Evolutionary conservation across 2,888 invertebrate genomes (phyloP).

Genomic region (Rotaria sp.): DNA sequence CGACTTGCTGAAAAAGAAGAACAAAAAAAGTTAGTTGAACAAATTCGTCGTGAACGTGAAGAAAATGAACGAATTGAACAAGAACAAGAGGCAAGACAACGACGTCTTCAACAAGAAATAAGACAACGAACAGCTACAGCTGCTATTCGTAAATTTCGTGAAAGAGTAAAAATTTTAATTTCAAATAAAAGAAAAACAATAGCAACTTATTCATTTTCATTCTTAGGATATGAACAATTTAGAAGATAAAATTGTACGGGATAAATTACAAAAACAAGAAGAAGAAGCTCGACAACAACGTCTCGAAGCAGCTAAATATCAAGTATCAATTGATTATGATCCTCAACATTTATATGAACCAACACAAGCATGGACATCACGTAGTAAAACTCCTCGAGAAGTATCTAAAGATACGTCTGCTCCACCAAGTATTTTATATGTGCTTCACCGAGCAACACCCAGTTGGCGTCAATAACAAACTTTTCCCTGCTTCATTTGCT

Average conservation of each 20-base stretch:
- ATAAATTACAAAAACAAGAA: conserved; percentile 27
- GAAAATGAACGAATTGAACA: conserved; percentile 46
- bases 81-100: conserved; percentile 33
- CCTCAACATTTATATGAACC: conserved; percentile 49
- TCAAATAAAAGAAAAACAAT: no score
- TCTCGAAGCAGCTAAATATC: conserved; percentile 35
- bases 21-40: conserved; percentile 46
- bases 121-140: conserved; percentile 45
- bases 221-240: conserved; percentile 33
- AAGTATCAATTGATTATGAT: conserved; percentile 48
- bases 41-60: conserved; percentile 44
- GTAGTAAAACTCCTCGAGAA: conserved; percentile 47
- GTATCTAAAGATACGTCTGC: conserved; percentile 44
- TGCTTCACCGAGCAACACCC: conserved; percentile 52
- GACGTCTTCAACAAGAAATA: conserved; percentile 44
- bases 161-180: conserved; percentile 5
- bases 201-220: neutral
- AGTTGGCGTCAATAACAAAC: conserved; percentile 46
- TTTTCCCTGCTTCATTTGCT: neutral
- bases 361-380: conserved; percentile 51
- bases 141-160: conserved; percentile 33
- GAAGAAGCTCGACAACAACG: conserved; percentile 16
- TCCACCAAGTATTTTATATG: conserved; percentile 44
- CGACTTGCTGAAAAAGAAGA: conserved; percentile 48
- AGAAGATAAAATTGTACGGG: conserved; percentile 26